Evolutionary conservation across 2,797 vertebrate genomes (phyloP).

Genomic region (Astyanax mexicanus): DNA sequence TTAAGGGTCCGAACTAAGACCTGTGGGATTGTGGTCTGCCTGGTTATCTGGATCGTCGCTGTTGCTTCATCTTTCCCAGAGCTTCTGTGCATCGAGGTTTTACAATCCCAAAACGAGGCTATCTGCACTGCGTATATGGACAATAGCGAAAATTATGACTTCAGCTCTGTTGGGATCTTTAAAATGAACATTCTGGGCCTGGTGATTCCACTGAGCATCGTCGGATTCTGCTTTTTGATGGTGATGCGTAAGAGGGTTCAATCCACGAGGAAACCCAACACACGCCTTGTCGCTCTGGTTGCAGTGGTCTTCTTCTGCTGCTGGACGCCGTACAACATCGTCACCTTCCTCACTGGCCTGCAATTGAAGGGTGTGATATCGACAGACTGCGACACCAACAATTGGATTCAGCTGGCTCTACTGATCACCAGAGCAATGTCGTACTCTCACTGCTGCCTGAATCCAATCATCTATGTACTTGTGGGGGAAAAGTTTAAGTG

Average conservation of each 20-base stretch:
- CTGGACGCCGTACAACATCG: slow-evolving; percentile 88
- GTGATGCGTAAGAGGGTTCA: slow-evolving; percentile 79
- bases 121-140: too few species aligned
- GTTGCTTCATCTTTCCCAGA: slow-evolving; percentile 82
- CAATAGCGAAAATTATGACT: too few species aligned
- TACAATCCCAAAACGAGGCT: too few species aligned
- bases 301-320: slow-evolving; percentile 86
- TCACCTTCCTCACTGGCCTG: slow-evolving; percentile 78
- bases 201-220: slow-evolving; percentile 79
- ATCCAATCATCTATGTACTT: too few species aligned
- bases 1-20: slow-evolving; percentile 80
- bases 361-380: slow-evolving; percentile 54
- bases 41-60: slow-evolving; percentile 80
- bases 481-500: too few species aligned
- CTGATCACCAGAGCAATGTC: too few species aligned
- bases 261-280: slow-evolving; percentile 83
- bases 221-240: slow-evolving; percentile 86
- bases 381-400: too few species aligned
- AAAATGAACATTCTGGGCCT: slow-evolving; percentile 88
- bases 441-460: too few species aligned
- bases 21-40: slow-evolving; percentile 78
- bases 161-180: too few species aligned
- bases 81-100: slow-evolving; percentile 76
- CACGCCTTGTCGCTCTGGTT: slow-evolving; percentile 84
- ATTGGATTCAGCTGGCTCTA: too few species aligned